phyloP scores from a whole-genome alignment of 2,113 vertebrate species.

The Ammodramus savannarum region DNA sequence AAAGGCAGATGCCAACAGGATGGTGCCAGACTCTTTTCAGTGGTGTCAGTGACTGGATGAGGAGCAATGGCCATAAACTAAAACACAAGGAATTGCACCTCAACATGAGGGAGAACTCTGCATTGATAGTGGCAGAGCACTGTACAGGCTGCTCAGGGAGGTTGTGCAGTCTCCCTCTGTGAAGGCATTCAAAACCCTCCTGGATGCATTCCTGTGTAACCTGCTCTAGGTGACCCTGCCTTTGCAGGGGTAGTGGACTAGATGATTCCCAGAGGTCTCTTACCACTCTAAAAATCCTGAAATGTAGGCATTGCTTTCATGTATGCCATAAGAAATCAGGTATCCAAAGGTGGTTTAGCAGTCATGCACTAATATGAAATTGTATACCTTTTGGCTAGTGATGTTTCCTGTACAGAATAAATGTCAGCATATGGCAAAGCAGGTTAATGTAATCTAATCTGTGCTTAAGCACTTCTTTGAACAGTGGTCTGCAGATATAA shows the following conservation, averaged over 20 bases:
- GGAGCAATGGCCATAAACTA: neutral
- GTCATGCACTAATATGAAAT: neutral
- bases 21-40: neutral
- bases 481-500: neutral
- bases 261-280: neutral
- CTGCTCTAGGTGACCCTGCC: neutral
- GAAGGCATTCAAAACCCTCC: neutral
- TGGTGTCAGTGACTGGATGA: neutral
- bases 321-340: neutral
- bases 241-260: neutral
- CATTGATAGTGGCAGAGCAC: neutral
- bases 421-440: neutral
- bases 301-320: neutral
- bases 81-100: neutral
- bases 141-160: neutral
- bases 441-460: neutral
- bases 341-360: neutral
- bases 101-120: neutral
- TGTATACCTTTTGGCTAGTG: neutral
- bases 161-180: accelerated
- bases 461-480: neutral
- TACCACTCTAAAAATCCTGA: neutral
- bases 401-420: neutral
- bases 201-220: neutral
- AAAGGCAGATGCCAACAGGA: neutral